Evolutionary conservation across 2,888 invertebrate genomes (phyloP), one percentile per base, ranked within the genome.

Genomic region (Fissipunctia ypsillon): DNA sequence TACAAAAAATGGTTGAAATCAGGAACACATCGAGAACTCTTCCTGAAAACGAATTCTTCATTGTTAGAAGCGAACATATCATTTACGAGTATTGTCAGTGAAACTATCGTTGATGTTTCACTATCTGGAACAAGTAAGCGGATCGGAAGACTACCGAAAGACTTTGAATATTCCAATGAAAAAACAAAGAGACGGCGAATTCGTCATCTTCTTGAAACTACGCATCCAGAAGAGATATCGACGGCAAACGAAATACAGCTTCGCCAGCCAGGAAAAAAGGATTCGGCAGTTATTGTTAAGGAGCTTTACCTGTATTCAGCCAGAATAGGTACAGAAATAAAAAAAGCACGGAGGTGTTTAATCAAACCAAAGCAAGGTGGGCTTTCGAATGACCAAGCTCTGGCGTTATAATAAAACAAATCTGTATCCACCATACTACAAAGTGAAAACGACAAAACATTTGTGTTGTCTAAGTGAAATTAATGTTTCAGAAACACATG

Each of bases 221-320:
- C 54, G 54, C 31, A 19, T 16, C 54, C 54, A 56, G 54, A 56
- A 56, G 28, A 56, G 54, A 56, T 56, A 56, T 56, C 54, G 54
- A 56, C 31, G 54, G 54, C 54, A 56, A 56, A 56, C 54, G 28
- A 56, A 56, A 16, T 56, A 56, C 54, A 56, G 54, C 28, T 56
- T 56, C 19, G 54, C 54, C 54, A 31, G 54, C 31, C 54, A 56
- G 54, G 54, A 1, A 28, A 28, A 19, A 19, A 16, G 25, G 54
- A 19, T 31, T 56, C 28, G 31, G 54, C 54, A 56, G 28, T 9
- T 56, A 56, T 31, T 56, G 7, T 56, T 31, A 56, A 56, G 54
- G 28, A 56, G 54, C 54, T 56, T 28, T 19, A 3, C 28, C 54
- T 31, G 31, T 31, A 3, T 31, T 4, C 31, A 31, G 3, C 31